A percentile compares a stretch with the other conserved stretches of the same genome.
phyloP scores from a whole-genome alignment of 1,140 invertebrate genomes.

The Drosophila murphyi region DNA sequence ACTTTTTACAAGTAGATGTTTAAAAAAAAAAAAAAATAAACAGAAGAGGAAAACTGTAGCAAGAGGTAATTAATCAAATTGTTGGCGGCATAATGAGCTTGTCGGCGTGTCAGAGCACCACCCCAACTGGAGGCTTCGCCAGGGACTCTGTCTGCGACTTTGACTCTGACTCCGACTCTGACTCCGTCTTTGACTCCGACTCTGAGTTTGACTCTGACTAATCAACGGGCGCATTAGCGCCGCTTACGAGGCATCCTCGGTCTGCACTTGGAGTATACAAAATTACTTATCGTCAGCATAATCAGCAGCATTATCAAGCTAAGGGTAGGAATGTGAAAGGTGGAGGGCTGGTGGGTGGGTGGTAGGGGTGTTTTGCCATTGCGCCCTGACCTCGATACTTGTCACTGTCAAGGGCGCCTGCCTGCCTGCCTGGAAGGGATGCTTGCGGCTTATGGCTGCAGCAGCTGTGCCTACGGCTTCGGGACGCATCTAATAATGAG shows the following conservation, averaged over 20 bases:
- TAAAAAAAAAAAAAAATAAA: background rate
- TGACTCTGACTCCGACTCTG: background rate
- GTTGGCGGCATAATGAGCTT: slow-evolving; percentile 78
- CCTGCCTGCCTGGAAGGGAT: background rate
- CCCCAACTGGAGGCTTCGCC: background rate
- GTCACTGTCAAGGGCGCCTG: slow-evolving; percentile 28
- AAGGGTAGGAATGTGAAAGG: background rate
- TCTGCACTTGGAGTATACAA: slow-evolving; percentile 73
- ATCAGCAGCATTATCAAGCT: slow-evolving; percentile 74
- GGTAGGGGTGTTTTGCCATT: slow-evolving; percentile 10
- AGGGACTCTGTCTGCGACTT: background rate
- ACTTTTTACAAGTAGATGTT: background rate
- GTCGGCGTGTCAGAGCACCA: slow-evolving; percentile 41
- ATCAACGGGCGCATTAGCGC: slow-evolving; percentile 77
- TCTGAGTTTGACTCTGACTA: slow-evolving; percentile 34
- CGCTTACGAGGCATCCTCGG: slow-evolving; percentile 53
- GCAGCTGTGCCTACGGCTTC: slow-evolving; percentile 65
- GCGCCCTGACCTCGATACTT: slow-evolving; percentile 46
- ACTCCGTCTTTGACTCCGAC: slow-evolving; percentile 1
- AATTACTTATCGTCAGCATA: slow-evolving; percentile 82
- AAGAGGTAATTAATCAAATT: slow-evolving; percentile 80
- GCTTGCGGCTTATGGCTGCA: slow-evolving; percentile 23
- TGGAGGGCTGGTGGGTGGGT: slow-evolving; percentile 4
- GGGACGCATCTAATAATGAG: slow-evolving; percentile 75
- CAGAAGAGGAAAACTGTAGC: slow-evolving; percentile 33